Percentiles rank a stretch among this genome's conserved stretches.
Evolutionary conservation across 2,113 vertebrate genomes (phyloP).

Genomic region (Lamprologus sp.): DNA sequence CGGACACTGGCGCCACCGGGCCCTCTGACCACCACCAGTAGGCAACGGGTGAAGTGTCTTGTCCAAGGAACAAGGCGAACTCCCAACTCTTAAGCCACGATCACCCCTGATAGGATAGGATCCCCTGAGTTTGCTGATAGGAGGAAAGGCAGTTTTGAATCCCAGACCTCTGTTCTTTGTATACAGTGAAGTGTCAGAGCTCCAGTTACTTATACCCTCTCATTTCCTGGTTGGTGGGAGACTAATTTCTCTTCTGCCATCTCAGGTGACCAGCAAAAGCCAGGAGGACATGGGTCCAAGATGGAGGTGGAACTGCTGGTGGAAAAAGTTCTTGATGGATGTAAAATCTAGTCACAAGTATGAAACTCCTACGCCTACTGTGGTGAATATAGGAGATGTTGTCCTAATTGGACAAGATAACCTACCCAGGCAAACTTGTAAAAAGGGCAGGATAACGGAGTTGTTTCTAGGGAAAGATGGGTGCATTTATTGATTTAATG

Average conservation of each 20-base stretch:
- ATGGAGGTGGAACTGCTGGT: not conserved
- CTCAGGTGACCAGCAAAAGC: not conserved
- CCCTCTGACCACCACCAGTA: not conserved
- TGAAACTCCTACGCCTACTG: not conserved
- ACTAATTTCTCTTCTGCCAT: not conserved
- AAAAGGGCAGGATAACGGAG: not conserved
- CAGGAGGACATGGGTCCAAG: not conserved
- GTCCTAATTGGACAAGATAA: not conserved
- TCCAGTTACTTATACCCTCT: not conserved
- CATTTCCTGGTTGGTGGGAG: not conserved
- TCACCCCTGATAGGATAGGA: not conserved
- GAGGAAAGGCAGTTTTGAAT: not conserved
- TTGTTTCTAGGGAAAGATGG: not conserved
- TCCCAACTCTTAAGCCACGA: not conserved
- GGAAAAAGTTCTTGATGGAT: not conserved
- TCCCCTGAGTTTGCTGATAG: not conserved
- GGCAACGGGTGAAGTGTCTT: not conserved
- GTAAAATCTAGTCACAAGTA: not conserved
- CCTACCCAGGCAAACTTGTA: not conserved
- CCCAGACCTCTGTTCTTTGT: not conserved
- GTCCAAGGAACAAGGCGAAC: not conserved
- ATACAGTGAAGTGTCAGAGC: not conserved
- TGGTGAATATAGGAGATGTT: not conserved
- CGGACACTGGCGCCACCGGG: not conserved
- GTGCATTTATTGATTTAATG: not conserved